A percentile compares a stretch with the other conserved stretches of the same genome.
phyloP scores from a whole-genome alignment of 2,113 vertebrate genomes.

The Odontesthes bonariensis region DNA sequence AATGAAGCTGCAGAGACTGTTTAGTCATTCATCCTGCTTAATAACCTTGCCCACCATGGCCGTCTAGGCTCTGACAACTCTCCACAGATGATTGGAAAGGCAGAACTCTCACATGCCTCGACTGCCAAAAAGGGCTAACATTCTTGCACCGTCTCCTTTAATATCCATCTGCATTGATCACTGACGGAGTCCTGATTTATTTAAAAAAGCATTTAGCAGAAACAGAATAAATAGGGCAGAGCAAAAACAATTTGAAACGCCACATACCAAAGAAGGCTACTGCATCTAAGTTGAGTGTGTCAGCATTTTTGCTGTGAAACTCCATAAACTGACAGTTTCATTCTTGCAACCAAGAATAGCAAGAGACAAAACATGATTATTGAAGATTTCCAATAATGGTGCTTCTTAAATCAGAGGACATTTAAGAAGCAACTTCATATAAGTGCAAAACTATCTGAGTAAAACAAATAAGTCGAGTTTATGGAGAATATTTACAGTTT shows the following conservation, averaged over 20 bases:
- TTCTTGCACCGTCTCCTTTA: constrained; percentile 66
- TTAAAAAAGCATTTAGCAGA: constrained; percentile 70
- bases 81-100: constrained; percentile 75
- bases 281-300: constrained; percentile 28
- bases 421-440: background rate
- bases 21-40: constrained; percentile 83
- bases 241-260: constrained; percentile 43
- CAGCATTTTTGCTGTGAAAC: background rate
- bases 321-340: constrained; percentile 35
- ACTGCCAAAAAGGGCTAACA: constrained; percentile 71
- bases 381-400: background rate
- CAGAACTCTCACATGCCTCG: constrained; percentile 57
- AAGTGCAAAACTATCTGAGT: background rate
- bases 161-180: constrained; percentile 78
- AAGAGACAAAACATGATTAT: background rate
- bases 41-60: constrained; percentile 74
- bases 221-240: constrained; percentile 61
- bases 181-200: constrained; percentile 66
- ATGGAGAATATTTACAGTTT: background rate
- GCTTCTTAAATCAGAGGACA: background rate
- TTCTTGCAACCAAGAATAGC: background rate
- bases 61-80: constrained; percentile 63
- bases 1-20: constrained; percentile 70
- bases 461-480: constrained; percentile 3
- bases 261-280: constrained; percentile 34